Evolutionary conservation across 2,888 invertebrate species (phyloP), one percentile per base, ranked within the genome.

Genomic region (Tipula unca): DNA sequence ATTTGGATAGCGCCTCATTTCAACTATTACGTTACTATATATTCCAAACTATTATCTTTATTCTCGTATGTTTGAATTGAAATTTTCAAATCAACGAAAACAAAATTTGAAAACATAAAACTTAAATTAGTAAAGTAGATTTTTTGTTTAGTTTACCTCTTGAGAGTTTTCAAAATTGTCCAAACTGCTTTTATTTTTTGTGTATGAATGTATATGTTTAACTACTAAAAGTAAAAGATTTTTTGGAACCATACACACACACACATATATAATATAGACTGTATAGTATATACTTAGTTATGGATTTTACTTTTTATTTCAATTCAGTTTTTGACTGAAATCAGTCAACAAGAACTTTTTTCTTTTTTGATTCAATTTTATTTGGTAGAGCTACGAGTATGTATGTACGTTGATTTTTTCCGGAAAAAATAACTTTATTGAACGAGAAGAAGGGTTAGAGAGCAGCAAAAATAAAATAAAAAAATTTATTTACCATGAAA

Each of bases 401-500:
- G n/a, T n/a, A n/a, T n/a, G 69, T 69, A 69, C 25, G 10, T 69
- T n/a, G n/a, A n/a, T n/a, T n/a, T 69, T 25, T 69, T 0, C 69
- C 69, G 69, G 69, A 1, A 69, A 69, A 69, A 48, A n/a, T 10
- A 39, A 20, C 20, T 69, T 69, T 69, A 8, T 25, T 10, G 25
- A 69, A 32, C 4, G 10, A 25, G 25, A 8, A 69, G 69, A 69
- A 69, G 69, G 69, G 69, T 69, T 69, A n/a, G n/a, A n/a, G n/a
- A n/a, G 69, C 69, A 25, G 25, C 25, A 25, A 8, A 8, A 20
- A n/a, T n/a, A 25, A 20, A 25, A 48, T 36, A 48, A 69, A 69
- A 69, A 69, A 69, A 69, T 20, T 48, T 69, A 69, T 69, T 69
- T 69, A 69, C 69, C 69, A 69, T 69, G 69, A 69, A 69, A 69